phyloP scores from a whole-genome alignment of 2,888 invertebrate species.

The Monochamus alternatus region DNA sequence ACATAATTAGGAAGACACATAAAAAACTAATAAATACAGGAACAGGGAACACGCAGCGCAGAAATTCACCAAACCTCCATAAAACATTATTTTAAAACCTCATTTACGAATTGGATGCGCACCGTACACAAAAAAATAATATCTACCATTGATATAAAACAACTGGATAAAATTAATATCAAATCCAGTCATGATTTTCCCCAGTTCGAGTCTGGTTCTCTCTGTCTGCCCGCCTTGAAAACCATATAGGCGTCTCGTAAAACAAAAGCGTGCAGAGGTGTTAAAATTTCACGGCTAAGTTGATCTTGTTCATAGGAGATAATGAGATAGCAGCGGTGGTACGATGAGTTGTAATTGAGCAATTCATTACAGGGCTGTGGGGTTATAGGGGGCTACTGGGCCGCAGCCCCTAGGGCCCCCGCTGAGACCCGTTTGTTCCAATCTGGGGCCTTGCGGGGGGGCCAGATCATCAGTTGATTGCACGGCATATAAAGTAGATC shows the following conservation, averaged over 20 bases:
- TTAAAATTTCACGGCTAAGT: slow-evolving; percentile 46
- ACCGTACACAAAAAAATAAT: slow-evolving; percentile 46
- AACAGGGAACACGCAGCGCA: slow-evolving; percentile 36
- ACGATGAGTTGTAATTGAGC: slow-evolving; percentile 65
- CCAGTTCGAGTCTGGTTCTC: background rate
- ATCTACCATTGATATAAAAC: slow-evolving; percentile 54
- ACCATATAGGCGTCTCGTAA: slow-evolving; percentile 16
- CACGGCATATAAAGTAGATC: slow-evolving; percentile 22
- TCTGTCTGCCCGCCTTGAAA: background rate
- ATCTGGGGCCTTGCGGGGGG: slow-evolving; percentile 62
- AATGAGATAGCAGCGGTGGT: slow-evolving; percentile 65
- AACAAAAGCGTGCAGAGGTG: slow-evolving; percentile 40
- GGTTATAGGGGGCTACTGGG: slow-evolving; percentile 62
- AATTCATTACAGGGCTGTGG: slow-evolving; percentile 64
- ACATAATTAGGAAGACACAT: slow-evolving; percentile 38
- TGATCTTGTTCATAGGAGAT: slow-evolving; percentile 62
- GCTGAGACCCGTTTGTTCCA: slow-evolving; percentile 64
- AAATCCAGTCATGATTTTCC: background rate
- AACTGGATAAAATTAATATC: slow-evolving; percentile 50
- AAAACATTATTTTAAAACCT: slow-evolving; percentile 57
- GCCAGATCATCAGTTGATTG: slow-evolving; percentile 32
- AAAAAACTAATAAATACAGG: slow-evolving; percentile 42
- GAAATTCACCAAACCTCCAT: slow-evolving; percentile 43
- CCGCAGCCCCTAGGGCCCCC: slow-evolving; percentile 58
- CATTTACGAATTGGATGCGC: slow-evolving; percentile 57